Base-by-base conservation (phyloP, 2,888 invertebrate genomes). In the Nomada lathburiana region DNA sequence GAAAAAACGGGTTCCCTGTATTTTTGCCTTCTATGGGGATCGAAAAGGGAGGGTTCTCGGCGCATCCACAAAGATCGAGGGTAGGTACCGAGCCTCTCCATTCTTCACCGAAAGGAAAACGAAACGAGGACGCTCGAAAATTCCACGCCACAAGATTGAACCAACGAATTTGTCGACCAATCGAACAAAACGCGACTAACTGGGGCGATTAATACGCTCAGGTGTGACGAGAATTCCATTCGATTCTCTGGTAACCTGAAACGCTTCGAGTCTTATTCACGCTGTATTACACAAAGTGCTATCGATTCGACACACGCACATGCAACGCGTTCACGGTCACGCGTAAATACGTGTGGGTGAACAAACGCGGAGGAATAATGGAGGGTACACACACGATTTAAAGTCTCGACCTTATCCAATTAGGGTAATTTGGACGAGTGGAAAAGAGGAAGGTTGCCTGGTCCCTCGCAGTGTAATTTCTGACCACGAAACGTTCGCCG, bases 251-350 rank as follows among this genome's bases (percentile, higher is more conserved):
- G 55, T 29, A 67, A 62, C 77, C 60, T n/a, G 67, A 73, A 70
- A 52, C 73, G 71, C 71, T 29, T 16, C 26, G 47, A 44, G 71
- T 47, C 76, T 73, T 76, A 76, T 73, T 63, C 69, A 70, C 72
- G 52, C 20, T 59, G 76, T 62, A 76, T 76, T 67, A 63, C 78
- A 65, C 76, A 79, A 76, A 82, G 79, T 64, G 72, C 20, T 79
- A 84, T 84, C 75, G 82, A 84, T 79, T 82, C 77, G 71, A 62
- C 16, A 57, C 70, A 72, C 55, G 63, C 80, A 57, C 65, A 16
- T 53, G 42, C 64, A 36, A 55, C 50, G 16, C 26, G 11, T 23
- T 26, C 42, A 47, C 42, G 23, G 36, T 18, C 29, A 10, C 0
- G n/a, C 10, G 20, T 16, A 23, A 50, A 36, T 52, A 23, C 20